Evolutionary conservation across 1,140 invertebrate species (phyloP).

Genomic region (Oryzaephilus surinamensis): DNA sequence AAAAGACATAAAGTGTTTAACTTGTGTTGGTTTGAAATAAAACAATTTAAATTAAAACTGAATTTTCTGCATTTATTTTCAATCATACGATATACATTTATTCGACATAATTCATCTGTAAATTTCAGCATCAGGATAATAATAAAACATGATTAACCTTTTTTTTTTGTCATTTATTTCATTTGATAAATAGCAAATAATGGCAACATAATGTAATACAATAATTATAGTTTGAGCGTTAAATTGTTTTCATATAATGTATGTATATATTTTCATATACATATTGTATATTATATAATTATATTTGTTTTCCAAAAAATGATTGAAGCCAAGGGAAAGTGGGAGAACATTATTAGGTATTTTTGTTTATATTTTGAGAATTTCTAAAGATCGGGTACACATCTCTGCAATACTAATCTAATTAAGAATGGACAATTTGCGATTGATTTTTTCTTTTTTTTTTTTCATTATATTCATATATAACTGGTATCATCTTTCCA

Average conservation of each 20-base stretch:
- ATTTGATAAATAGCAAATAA: slow-evolving; percentile 9
- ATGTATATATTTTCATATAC: too few species aligned
- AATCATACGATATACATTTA: slow-evolving; percentile 31
- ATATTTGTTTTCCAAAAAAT: slow-evolving; percentile 12
- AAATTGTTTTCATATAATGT: too few species aligned
- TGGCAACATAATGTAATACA: slow-evolving; percentile 15
- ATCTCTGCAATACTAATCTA: slow-evolving; percentile 24
- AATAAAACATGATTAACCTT: too few species aligned
- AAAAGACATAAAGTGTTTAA: too few species aligned
- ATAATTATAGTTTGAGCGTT: slow-evolving; percentile 20
- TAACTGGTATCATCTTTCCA: slow-evolving; percentile 1
- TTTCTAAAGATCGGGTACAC: slow-evolving; percentile 23
- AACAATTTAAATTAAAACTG: slow-evolving; percentile 13
- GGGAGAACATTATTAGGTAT: slow-evolving; percentile 22
- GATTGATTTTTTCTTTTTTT: too few species aligned
- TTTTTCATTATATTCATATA: neutral
- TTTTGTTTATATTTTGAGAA: slow-evolving; percentile 16
- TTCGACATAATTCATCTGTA: slow-evolving; percentile 29
- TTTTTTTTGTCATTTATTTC: too few species aligned
- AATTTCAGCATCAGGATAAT: slow-evolving; percentile 25
- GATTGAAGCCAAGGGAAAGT: slow-evolving; percentile 20
- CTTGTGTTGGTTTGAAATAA: too few species aligned
- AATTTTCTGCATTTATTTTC: slow-evolving; percentile 30
- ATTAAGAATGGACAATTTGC: slow-evolving; percentile 22
- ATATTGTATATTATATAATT: too few species aligned